Evolutionary conservation across 2,888 invertebrate species (phyloP).

Genomic region (Athrips mouffetella): DNA sequence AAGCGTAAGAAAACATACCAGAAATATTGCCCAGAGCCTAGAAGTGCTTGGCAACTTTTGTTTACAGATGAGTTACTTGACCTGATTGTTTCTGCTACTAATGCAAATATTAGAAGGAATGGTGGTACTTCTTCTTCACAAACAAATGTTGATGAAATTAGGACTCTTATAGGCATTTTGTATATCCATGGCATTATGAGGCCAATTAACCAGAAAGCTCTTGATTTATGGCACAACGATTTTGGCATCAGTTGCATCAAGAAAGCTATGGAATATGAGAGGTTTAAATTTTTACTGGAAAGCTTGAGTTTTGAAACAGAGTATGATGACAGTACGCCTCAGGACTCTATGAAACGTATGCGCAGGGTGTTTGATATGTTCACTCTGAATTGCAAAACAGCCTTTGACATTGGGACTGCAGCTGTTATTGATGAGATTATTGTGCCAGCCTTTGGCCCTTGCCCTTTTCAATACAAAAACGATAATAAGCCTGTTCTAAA

Average conservation of each 20-base stretch:
- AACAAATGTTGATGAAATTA: slow-evolving; percentile 56
- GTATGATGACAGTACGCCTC: slow-evolving; percentile 42
- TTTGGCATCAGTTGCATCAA: slow-evolving; percentile 52
- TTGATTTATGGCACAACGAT: slow-evolving; percentile 61
- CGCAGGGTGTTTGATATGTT: slow-evolving; percentile 69
- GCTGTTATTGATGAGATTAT: slow-evolving; percentile 67
- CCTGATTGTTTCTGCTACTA: slow-evolving; percentile 60
- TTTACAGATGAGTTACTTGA: slow-evolving; percentile 64
- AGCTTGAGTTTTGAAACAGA: slow-evolving; percentile 59
- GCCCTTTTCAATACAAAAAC: slow-evolving; percentile 64
- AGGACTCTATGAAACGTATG: slow-evolving; percentile 61
- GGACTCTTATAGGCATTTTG: slow-evolving; percentile 61
- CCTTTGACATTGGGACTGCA: slow-evolving; percentile 47
- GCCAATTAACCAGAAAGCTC: slow-evolving; percentile 55
- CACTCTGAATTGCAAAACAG: slow-evolving; percentile 62
- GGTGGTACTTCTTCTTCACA: slow-evolving; percentile 28
- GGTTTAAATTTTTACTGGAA: slow-evolving; percentile 59
- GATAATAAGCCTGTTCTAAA: slow-evolving; percentile 54
- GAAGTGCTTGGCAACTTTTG: slow-evolving; percentile 61
- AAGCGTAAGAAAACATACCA: slow-evolving; percentile 35
- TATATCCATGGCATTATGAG: slow-evolving; percentile 67
- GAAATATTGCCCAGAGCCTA: slow-evolving; percentile 46
- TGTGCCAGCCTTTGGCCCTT: slow-evolving; percentile 62
- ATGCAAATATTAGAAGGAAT: slow-evolving; percentile 51
- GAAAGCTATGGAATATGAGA: slow-evolving; percentile 54